These are phyloP conservation scores for Patiria miniata DNA, from an alignment of 35 echinoderm and acorn worm genomes.

Conservation along the genomic window DNA sequence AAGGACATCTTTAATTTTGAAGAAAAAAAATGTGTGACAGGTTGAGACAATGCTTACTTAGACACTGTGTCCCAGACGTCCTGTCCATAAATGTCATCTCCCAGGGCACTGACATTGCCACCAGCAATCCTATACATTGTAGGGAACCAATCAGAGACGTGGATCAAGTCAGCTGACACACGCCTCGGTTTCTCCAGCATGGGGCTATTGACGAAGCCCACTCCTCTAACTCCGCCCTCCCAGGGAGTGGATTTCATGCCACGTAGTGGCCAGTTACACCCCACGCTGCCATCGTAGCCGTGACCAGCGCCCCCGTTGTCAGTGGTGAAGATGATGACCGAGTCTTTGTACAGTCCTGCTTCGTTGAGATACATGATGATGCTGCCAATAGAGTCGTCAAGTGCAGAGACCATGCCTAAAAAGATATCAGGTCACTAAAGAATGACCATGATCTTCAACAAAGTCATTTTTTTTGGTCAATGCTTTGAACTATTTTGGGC, in stretches of 20 bases:
- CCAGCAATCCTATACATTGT: constrained; percentile 81
- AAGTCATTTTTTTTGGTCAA: neutral
- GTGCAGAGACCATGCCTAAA: constrained; percentile 85
- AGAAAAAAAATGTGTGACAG: too few species aligned
- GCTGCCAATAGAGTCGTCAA: constrained; percentile 85
- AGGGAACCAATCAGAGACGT: constrained; percentile 59
- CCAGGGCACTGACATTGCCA: constrained; percentile 51
- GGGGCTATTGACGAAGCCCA: constrained; percentile 65
- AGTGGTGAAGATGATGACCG: constrained; percentile 88
- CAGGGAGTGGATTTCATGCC: constrained; percentile 85
- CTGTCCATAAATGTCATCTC: constrained; percentile 63
- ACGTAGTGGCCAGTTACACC: constrained; percentile 88
- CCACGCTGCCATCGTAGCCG: constrained; percentile 84
- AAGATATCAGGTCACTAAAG: neutral
- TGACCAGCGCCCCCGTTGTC: constrained; percentile 92
- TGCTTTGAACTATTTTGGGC: neutral
- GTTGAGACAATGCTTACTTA: constrained; percentile 44
- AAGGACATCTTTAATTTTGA: too few species aligned
- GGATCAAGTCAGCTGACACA: constrained; percentile 73
- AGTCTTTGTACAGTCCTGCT: constrained; percentile 69
- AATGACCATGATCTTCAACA: neutral
- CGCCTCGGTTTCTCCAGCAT: constrained; percentile 71
- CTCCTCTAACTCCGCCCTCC: constrained; percentile 91
- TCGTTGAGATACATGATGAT: constrained; percentile 68
- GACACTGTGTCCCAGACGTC: constrained; percentile 72